Evolutionary conservation across 2,113 vertebrate genomes (phyloP), one percentile per base, ranked within the genome.

Genomic region (Oenanthe melanoleuca): DNA sequence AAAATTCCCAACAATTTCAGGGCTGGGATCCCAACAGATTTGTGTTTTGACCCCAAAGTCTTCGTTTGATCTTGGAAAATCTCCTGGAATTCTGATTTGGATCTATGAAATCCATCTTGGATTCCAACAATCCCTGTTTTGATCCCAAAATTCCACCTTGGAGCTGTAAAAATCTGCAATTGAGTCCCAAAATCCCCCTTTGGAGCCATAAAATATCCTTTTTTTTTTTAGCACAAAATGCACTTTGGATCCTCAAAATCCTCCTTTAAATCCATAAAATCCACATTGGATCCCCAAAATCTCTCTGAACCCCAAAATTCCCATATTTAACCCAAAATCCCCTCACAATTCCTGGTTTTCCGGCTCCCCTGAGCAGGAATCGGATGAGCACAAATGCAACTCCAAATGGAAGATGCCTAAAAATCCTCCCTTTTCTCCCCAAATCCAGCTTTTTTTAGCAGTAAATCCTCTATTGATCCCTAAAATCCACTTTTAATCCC

Each of bases 341-440:
- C 13, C n/a, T 67, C 17, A 67, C 24, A 49, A 49, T 67, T 49
- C 18, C 13, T 4, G 0, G 22, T 49, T 69, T 69, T 28, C 33
- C 65, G 28, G 97, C 60, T 97, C 97, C 16, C 97, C 98, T 0
- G 99, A 99, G 77, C 98, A 99, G 93, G 99, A 99, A 56, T 98
- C 97, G 0, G 98, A 99, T 2, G 98, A 99, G 95, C 98, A 98
- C 53, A 99, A 99, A n/a, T n/a, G n/a, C n/a, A n/a, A n/a, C n/a
- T n/a, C n/a, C n/a, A n/a, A n/a, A 31, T 98, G 98, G 85, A 99
- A 98, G 2, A 2, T 12, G 8, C 3, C 56, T 9, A 3, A 57
- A 23, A 10, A 49, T 55, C 52, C 17, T 37, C 11, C 9, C 4
- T 38, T 60, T 38, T 28, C 6, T 10, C 7, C 25, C 59, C 24